Percentiles rank a stretch among this genome's conserved stretches.
These are phyloP conservation scores for Hemaris fuciformis DNA, from an alignment of 2,888 invertebrate genomes.

Conservation along the genomic window DNA sequence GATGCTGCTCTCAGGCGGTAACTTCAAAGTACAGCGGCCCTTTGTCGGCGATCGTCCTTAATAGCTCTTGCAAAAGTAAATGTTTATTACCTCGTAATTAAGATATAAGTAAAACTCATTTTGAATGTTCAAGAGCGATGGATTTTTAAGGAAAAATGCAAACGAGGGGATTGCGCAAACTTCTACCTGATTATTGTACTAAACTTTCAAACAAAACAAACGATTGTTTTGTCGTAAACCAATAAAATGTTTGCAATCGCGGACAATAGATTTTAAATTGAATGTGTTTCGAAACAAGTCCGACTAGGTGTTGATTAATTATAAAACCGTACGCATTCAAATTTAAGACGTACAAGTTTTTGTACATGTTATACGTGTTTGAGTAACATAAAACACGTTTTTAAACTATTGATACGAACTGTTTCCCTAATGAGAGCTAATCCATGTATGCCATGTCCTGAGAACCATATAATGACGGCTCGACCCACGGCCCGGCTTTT, in stretches of 20 bases:
- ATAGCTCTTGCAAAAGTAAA: constrained; percentile 70
- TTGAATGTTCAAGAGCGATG: not conserved
- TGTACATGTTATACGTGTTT: not conserved
- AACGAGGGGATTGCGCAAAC: constrained; percentile 15
- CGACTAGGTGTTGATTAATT: not conserved
- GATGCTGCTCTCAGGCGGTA: constrained; percentile 61
- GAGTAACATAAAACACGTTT: constrained; percentile 19
- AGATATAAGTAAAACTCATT: constrained; percentile 18
- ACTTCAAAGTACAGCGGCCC: constrained; percentile 60
- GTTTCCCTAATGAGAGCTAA: constrained; percentile 53
- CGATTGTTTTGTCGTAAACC: not conserved
- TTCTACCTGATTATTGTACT: not conserved
- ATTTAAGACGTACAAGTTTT: constrained; percentile 10
- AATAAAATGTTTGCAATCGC: not conserved
- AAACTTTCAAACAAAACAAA: not conserved
- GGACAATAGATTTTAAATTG: not conserved
- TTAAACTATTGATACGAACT: constrained; percentile 30
- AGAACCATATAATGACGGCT: constrained; percentile 64
- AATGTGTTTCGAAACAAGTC: not conserved
- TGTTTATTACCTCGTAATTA: constrained; percentile 56
- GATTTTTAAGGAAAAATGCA: constrained; percentile 8
- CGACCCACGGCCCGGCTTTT: constrained; percentile 66
- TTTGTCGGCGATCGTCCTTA: constrained; percentile 64
- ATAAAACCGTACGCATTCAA: not conserved
- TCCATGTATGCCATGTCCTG: constrained; percentile 51